Conservation (phyloP, 2,113 vertebrate genomes). For the Petaurus breviceps region DNA sequence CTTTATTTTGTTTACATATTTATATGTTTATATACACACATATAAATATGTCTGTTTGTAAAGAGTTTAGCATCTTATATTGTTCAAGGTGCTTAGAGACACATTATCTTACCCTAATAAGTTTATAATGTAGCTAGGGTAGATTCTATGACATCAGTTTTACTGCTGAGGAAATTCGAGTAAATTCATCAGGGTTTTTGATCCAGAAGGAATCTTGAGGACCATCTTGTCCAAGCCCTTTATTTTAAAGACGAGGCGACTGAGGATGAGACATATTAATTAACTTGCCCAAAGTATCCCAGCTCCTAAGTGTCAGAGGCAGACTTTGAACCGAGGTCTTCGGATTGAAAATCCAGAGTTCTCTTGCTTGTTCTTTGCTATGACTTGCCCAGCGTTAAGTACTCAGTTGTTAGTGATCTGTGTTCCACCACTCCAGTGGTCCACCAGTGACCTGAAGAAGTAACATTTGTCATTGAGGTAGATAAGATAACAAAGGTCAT, state of each 20-base stretch:
- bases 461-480: not conserved
- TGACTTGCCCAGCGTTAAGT: not conserved
- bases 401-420: not conserved
- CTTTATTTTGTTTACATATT: not conserved
- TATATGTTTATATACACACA: not conserved
- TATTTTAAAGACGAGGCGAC: not conserved
- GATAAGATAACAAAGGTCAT: not conserved
- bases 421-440: not conserved
- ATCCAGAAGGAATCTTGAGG: not conserved
- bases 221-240: not conserved
- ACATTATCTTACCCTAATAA: not conserved
- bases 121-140: not conserved
- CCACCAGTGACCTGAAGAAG: not conserved
- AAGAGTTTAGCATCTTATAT: not conserved
- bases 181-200: not conserved
- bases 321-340: not conserved
- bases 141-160: not conserved
- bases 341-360: not conserved
- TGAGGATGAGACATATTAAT: not conserved
- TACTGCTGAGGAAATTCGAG: not conserved
- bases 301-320: not conserved
- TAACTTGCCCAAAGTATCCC: not conserved
- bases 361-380: not conserved
- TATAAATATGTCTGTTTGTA: not conserved
- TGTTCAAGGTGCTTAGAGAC: not conserved